Conservation (phyloP, 2,113 vertebrate genomes). For the Typhlomys cinereus region DNA sequence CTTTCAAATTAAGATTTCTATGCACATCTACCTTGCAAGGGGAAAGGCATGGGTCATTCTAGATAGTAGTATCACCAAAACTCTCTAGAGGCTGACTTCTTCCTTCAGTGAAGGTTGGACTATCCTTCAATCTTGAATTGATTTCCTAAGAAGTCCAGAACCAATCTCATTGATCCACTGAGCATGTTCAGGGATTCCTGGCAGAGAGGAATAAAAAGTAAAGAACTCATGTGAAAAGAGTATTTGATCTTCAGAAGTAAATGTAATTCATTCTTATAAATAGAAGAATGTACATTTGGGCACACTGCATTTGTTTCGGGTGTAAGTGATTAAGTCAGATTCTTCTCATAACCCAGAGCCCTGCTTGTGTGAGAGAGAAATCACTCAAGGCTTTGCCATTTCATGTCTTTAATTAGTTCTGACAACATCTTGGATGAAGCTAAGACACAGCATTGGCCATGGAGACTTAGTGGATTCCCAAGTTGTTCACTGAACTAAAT, state of each 20-base stretch:
- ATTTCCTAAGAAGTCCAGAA: slow-evolving; percentile 31
- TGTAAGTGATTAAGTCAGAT: slow-evolving; percentile 64
- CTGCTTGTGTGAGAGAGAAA: slow-evolving; percentile 4
- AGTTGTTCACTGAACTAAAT: neutral
- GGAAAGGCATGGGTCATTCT: neutral
- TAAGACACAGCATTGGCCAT: neutral
- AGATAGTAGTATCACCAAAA: neutral
- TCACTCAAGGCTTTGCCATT: neutral
- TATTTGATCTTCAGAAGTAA: slow-evolving; percentile 49
- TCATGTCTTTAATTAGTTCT: neutral
- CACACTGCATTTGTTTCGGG: slow-evolving; percentile 17
- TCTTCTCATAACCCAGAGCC: slow-evolving; percentile 46
- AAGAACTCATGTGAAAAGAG: slow-evolving; percentile 45
- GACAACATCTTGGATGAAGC: neutral
- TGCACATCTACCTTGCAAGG: neutral
- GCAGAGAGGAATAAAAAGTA: slow-evolving; percentile 36
- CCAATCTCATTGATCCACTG: neutral
- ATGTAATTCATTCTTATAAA: slow-evolving; percentile 34
- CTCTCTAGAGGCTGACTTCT: neutral
- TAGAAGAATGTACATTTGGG: slow-evolving; percentile 28
- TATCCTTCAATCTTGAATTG: neutral
- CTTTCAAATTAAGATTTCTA: neutral
- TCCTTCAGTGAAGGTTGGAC: neutral
- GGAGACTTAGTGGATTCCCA: neutral
- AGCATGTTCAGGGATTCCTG: neutral